Conservation (phyloP, 2,113 vertebrate genomes). For the Ophthalmolycus amberensis region DNA sequence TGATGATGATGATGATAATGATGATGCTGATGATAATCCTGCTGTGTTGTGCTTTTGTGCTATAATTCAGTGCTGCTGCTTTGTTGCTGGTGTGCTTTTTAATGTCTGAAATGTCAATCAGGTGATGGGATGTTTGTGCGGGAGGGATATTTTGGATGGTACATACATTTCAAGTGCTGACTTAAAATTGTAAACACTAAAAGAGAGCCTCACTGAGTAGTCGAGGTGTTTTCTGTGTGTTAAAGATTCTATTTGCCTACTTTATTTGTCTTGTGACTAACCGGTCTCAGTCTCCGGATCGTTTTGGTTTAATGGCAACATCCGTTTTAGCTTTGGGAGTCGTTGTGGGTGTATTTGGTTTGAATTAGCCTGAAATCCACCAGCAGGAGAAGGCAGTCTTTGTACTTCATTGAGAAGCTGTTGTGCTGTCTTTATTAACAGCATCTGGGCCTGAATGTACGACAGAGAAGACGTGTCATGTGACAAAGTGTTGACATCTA, state of each 20-base stretch:
- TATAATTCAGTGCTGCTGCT: constrained; percentile 67
- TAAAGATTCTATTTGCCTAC: constrained; percentile 3
- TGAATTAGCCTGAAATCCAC: constrained; percentile 12
- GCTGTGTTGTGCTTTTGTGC: constrained; percentile 68
- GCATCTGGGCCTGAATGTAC: constrained; percentile 59
- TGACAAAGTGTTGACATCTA: no score
- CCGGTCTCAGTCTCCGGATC: constrained; percentile 12
- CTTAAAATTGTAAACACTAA: background rate
- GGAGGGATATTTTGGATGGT: constrained; percentile 4
- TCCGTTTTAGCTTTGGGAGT: constrained; percentile 3
- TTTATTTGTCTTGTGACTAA: constrained; percentile 20
- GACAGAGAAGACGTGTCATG: background rate
- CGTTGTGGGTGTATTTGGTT: constrained; percentile 31
- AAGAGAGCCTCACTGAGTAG: background rate
- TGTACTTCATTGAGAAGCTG: constrained; percentile 58
- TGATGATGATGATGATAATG: constrained; percentile 42
- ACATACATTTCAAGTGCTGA: constrained; percentile 3
- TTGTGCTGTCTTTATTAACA: constrained; percentile 66
- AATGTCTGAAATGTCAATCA: constrained; percentile 51
- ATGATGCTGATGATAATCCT: constrained; percentile 62
- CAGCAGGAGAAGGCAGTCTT: constrained; percentile 29
- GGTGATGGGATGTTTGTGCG: constrained; percentile 22
- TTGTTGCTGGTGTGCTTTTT: constrained; percentile 65
- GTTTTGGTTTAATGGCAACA: constrained; percentile 6
- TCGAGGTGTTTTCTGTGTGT: constrained; percentile 8